These are phyloP conservation scores for Scaptomyza reducta DNA, from an alignment of 2,888 invertebrate species.

Conservation along the genomic window DNA sequence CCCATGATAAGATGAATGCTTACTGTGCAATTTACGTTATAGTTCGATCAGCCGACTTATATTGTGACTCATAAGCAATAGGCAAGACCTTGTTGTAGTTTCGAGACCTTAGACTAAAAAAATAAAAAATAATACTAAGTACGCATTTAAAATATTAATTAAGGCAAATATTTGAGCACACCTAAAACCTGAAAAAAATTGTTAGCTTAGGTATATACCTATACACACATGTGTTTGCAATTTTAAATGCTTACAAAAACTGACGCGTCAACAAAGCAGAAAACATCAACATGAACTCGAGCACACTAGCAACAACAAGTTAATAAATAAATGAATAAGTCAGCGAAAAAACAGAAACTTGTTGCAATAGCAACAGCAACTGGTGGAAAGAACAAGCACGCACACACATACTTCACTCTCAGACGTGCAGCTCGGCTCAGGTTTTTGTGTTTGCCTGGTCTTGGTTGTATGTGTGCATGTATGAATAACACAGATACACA, in stretches of 20 bases:
- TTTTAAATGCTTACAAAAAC: constrained; percentile 17
- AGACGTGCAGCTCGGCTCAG: constrained; percentile 44
- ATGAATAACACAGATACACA: constrained; percentile 15
- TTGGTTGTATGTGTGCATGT: not conserved
- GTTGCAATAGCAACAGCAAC: constrained; percentile 59
- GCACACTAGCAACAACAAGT: constrained; percentile 33
- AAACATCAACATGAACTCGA: constrained; percentile 12
- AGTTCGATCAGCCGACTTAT: constrained; percentile 15
- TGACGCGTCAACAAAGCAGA: constrained; percentile 20
- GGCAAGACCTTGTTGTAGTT: constrained; percentile 5
- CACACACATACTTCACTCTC: constrained; percentile 6
- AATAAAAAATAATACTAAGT: not conserved
- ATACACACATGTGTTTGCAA: constrained; percentile 7
- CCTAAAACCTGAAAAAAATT: constrained; percentile 9
- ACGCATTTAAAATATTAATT: constrained; percentile 51
- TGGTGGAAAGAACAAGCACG: constrained; percentile 34
- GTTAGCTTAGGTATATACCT: not conserved
- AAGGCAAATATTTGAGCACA: constrained; percentile 48
- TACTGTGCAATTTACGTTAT: constrained; percentile 10
- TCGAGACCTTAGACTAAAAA: constrained; percentile 22
- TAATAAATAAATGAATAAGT: constrained; percentile 20
- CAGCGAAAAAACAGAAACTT: constrained; percentile 45
- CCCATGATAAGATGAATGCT: constrained; percentile 2
- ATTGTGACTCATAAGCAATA: constrained; percentile 28
- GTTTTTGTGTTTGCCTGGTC: constrained; percentile 1